Evolutionary conservation across 2,888 invertebrate genomes (phyloP).

Genomic region (Phasia obesa): DNA sequence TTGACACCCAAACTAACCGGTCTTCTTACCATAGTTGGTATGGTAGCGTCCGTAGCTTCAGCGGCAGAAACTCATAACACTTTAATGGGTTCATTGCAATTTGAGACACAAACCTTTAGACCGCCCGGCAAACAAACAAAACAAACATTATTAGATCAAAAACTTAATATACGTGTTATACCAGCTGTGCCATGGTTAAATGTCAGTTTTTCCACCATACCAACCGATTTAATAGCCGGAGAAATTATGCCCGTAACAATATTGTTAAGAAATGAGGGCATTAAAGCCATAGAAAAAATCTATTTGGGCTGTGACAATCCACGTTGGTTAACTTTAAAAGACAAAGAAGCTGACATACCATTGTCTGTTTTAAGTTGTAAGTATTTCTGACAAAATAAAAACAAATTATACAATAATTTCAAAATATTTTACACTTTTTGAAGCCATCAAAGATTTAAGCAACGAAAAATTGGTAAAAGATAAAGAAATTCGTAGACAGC

Average conservation of each 20-base stretch:
- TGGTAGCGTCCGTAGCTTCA: slow-evolving; percentile 83
- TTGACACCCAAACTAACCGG: slow-evolving; percentile 90
- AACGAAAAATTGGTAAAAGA: slow-evolving; percentile 82
- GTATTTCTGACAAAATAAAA: slow-evolving; percentile 32
- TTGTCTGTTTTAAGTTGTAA: slow-evolving; percentile 80
- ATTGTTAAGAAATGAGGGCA: slow-evolving; percentile 86
- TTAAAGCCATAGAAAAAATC: slow-evolving; percentile 85
- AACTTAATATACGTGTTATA: slow-evolving; percentile 89
- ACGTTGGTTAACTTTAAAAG: slow-evolving; percentile 79
- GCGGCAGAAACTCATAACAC: slow-evolving; percentile 78
- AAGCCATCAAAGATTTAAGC: slow-evolving; percentile 79
- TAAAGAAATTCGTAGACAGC: slow-evolving; percentile 81
- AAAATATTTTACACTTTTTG: slow-evolving; percentile 1
- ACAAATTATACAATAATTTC: background rate
- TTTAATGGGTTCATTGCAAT: slow-evolving; percentile 79
- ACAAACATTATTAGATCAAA: slow-evolving; percentile 84
- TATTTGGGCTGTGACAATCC: slow-evolving; percentile 84
- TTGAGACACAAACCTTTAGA: slow-evolving; percentile 79
- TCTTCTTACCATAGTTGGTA: slow-evolving; percentile 88
- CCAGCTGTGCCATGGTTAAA: slow-evolving; percentile 92
- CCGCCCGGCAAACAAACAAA: slow-evolving; percentile 75
- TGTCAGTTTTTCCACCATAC: slow-evolving; percentile 86
- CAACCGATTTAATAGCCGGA: slow-evolving; percentile 87
- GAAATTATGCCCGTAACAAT: slow-evolving; percentile 87
- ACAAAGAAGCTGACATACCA: slow-evolving; percentile 79